Evolutionary conservation across 2,797 vertebrate species (phyloP).

Genomic region (Pyrrhura leucotis): DNA sequence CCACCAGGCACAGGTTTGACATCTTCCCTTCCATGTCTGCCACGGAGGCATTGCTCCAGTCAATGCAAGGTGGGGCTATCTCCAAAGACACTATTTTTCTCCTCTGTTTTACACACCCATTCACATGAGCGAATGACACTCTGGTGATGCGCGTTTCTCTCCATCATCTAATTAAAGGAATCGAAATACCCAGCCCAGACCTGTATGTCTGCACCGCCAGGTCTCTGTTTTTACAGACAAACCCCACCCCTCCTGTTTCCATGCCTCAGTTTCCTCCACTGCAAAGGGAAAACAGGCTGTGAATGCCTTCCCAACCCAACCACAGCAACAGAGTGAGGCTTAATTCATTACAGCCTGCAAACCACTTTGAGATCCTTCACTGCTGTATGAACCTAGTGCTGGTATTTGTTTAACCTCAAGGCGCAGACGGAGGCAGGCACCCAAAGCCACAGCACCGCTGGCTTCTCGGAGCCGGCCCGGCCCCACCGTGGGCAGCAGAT

Average conservation of each 20-base stretch:
- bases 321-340: not conserved
- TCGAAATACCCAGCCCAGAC: not conserved
- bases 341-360: conserved; percentile 6
- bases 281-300: not conserved
- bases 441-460: conserved; percentile 5
- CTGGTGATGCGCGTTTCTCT: not conserved
- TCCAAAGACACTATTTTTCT: not conserved
- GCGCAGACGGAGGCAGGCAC: not conserved
- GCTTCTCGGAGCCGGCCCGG: rapidly evolving
- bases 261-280: not conserved
- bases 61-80: rapidly evolving
- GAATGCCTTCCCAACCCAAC: not conserved
- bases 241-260: not conserved
- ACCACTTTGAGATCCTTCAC: not conserved
- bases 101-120: not conserved
- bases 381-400: rapidly evolving
- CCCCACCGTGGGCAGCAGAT: not conserved
- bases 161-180: rapidly evolving
- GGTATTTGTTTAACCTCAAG: not conserved
- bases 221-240: not conserved
- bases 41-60: not conserved
- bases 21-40: not conserved
- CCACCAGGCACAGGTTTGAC: not conserved
- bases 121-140: rapidly evolving
- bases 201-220: rapidly evolving